phyloP scores from a whole-genome alignment of 2,113 vertebrate species.

The Perccottus glenii region DNA sequence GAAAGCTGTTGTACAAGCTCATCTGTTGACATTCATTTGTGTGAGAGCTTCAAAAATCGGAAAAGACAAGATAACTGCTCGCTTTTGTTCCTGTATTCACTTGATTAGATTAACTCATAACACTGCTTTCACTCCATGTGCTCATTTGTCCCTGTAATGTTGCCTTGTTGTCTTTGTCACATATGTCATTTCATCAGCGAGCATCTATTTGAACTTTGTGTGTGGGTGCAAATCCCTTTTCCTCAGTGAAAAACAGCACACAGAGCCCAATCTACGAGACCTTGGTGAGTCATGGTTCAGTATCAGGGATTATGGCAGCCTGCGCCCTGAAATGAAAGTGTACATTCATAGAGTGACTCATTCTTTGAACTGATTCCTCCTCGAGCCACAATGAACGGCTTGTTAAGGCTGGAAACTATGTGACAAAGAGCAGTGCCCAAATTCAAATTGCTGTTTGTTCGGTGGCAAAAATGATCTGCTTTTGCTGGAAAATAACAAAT shows the following conservation, averaged over 20 bases:
- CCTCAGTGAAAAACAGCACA: constrained; percentile 37
- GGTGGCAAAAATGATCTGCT: constrained; percentile 53
- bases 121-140: constrained; percentile 53
- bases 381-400: constrained; percentile 79
- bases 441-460: constrained; percentile 71
- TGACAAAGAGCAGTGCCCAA: constrained; percentile 73
- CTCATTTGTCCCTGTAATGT: constrained; percentile 57
- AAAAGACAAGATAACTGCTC: constrained; percentile 77
- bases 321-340: constrained; percentile 81
- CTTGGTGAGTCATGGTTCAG: constrained; percentile 81
- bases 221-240: constrained; percentile 36
- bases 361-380: constrained; percentile 58
- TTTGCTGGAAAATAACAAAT: constrained; percentile 69
- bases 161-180: constrained; percentile 64
- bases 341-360: constrained; percentile 81
- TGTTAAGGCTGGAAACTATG: constrained; percentile 87
- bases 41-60: constrained; percentile 49
- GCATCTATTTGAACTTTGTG: constrained; percentile 43
- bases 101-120: constrained; percentile 75
- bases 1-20: constrained; percentile 72
- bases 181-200: constrained; percentile 42
- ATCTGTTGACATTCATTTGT: constrained; percentile 73
- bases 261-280: constrained; percentile 57
- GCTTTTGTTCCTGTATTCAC: constrained; percentile 85
- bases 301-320: constrained; percentile 74